Evolutionary conservation across 2,113 vertebrate species (phyloP).

Genomic region (Elaphurus davidianus): DNA sequence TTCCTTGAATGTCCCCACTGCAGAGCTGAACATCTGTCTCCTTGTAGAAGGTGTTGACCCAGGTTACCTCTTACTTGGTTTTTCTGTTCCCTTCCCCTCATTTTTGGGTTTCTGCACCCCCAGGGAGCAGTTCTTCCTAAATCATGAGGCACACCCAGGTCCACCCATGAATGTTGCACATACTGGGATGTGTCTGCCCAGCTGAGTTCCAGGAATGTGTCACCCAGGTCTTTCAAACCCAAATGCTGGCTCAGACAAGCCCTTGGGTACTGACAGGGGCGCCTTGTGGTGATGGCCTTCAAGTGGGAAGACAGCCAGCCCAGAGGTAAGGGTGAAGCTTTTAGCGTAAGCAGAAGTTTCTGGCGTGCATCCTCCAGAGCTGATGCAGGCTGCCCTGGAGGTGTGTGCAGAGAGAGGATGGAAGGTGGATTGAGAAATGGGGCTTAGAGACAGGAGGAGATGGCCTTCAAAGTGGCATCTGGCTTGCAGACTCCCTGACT

Average conservation of each 20-base stretch:
- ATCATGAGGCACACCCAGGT: background rate
- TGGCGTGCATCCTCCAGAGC: background rate
- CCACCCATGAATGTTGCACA: background rate
- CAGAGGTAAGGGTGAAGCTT: background rate
- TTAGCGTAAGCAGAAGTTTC: background rate
- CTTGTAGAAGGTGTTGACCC: background rate
- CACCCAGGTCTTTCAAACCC: background rate
- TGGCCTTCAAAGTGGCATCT: background rate
- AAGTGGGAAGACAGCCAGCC: background rate
- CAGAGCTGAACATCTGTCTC: background rate
- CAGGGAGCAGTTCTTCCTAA: background rate
- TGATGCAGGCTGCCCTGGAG: background rate
- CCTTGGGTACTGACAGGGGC: background rate
- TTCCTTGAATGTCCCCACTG: background rate
- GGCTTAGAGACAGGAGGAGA: background rate
- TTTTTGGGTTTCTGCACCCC: background rate
- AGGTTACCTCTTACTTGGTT: background rate
- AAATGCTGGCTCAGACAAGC: background rate
- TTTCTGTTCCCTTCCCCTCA: background rate
- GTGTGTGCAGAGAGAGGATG: background rate
- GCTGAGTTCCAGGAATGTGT: background rate
- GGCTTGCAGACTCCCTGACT: background rate
- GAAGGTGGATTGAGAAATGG: background rate
- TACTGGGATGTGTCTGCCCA: background rate
- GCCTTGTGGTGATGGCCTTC: background rate